These are phyloP conservation scores for Agrotis puta DNA, from an alignment of 2,888 invertebrate species.

Conservation along the genomic window DNA sequence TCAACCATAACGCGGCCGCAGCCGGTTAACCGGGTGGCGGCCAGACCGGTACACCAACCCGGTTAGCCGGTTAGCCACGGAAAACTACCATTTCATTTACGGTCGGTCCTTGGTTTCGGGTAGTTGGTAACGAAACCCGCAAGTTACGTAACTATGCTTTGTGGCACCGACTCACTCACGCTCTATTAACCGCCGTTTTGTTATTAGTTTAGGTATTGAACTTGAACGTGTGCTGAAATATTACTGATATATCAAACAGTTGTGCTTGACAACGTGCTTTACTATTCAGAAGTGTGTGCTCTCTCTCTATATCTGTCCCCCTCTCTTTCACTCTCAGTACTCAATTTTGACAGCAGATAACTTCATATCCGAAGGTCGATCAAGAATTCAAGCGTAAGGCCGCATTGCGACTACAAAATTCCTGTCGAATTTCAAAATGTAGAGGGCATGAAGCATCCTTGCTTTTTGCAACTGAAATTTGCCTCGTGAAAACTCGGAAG, in stretches of 20 bases:
- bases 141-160: constrained; percentile 87
- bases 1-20: constrained; percentile 89
- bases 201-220: constrained; percentile 70
- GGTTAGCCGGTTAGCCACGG: constrained; percentile 81
- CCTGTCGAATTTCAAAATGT: background rate
- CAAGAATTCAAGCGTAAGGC: background rate
- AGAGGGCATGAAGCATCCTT: background rate
- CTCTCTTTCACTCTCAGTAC: no score
- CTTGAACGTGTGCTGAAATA: constrained; percentile 54
- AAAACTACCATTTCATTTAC: constrained; percentile 91
- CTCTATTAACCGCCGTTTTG: constrained; percentile 74
- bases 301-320: no score
- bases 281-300: background rate
- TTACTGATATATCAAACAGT: background rate
- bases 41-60: constrained; percentile 61
- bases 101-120: constrained; percentile 87
- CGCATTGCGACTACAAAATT: background rate
- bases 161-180: constrained; percentile 78
- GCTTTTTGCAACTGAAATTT: background rate
- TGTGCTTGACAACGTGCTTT: background rate
- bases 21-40: constrained; percentile 74
- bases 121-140: constrained; percentile 86
- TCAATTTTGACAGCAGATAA: background rate
- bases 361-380: background rate
- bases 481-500: background rate